Evolutionary conservation across 1,140 invertebrate species (phyloP), one percentile per base, ranked within the genome.

Genomic region (Papilio aristodemus): DNA sequence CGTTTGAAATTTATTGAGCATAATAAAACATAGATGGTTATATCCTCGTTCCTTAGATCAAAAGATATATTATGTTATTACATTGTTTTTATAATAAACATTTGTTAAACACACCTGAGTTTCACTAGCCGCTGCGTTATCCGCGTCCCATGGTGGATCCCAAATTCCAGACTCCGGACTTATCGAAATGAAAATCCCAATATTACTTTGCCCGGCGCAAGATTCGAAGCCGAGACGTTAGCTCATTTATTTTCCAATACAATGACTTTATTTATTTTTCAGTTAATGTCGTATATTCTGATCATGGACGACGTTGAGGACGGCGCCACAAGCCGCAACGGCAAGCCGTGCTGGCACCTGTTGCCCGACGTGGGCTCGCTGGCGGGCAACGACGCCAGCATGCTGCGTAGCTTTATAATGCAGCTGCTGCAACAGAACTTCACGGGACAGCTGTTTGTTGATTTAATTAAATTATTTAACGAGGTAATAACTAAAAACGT

Each of bases 291-390:
- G 17, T 97, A 95, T 85, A 96, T 98, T 68, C 83, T 99, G 1
- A 92, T 99, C 0, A 83, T 94, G 13, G 98, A 99, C 89, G 98
- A 99, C 85, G 95, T 99, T 36, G 97, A 98, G 95, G 98, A 99
- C 90, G 89, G 93, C 5, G 96, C 97, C 19, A 87, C 93, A 60
- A 95, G 94, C 1, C 93, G 98, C 17, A 93, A 98, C 69, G 97
- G 97, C 43, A 93, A 96, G 74, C 94, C 94, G 0, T 98, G 97
- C 85, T 99, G 98, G 98, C 97, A 98, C 91, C 93, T 92, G 70
- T 91, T 95, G 71, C 94, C 96, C n/a, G 93, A 94, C 68, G 94
- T 98, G 25, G 97, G 97, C 0, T 67, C 96, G 0, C 93, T 92
- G 11, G 98, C 98, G 7, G 93, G 98, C 17, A 99, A 98, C 90